Percentiles rank a stretch among this genome's conserved stretches.
phyloP scores from a whole-genome alignment of 2,888 invertebrate genomes.

The Lithophane socia region DNA sequence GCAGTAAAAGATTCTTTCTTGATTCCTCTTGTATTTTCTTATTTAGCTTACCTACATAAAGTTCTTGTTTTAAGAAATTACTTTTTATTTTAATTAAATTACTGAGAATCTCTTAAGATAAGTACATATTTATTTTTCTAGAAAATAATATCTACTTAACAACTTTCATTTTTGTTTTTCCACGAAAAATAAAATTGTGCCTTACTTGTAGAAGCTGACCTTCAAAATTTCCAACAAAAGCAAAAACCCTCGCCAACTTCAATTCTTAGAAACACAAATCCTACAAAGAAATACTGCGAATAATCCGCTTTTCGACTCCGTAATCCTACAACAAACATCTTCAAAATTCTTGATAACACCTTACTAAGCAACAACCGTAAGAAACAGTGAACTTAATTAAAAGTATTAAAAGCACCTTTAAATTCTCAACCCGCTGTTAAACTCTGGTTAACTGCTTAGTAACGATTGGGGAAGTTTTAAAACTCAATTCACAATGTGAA shows the following conservation, averaged over 20 bases:
- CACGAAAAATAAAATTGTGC: background rate
- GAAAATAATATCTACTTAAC: background rate
- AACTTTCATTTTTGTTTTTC: background rate
- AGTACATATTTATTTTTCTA: background rate
- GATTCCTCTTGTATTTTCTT: background rate
- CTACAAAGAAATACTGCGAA: background rate
- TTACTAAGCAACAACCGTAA: conserved; percentile 33
- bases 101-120: background rate
- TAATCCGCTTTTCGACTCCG: conserved; percentile 16
- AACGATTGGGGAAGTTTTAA: conserved; percentile 70
- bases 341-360: conserved; percentile 20
- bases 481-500: conserved; percentile 71
- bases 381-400: conserved; percentile 58
- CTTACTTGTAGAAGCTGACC: background rate
- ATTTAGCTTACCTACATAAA: no score
- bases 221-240: background rate
- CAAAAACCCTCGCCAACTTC: background rate
- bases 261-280: conserved; percentile 8
- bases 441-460: conserved; percentile 68
- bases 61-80: background rate
- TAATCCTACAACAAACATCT: conserved; percentile 30
- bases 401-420: conserved; percentile 64
- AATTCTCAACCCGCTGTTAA: conserved; percentile 61
- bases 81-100: background rate
- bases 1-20: background rate